These are phyloP conservation scores for Palloptera scutellata DNA, from an alignment of 2,888 invertebrate species.

Conservation along the genomic window DNA sequence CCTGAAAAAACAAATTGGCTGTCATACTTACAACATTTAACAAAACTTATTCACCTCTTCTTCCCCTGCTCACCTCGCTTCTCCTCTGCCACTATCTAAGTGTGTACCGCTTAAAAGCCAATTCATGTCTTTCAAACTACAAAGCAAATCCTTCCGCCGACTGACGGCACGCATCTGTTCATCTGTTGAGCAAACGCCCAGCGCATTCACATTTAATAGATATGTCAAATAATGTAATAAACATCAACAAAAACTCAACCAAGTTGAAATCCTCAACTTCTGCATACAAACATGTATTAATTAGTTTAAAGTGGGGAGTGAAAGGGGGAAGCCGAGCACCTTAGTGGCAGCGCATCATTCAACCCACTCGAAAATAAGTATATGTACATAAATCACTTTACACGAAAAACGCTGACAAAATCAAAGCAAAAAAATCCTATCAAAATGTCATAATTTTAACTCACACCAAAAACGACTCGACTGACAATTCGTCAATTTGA, in stretches of 20 bases:
- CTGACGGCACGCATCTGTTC: conserved; percentile 40
- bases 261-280: neutral
- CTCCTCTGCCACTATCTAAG: neutral
- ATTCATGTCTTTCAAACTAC: conserved; percentile 35
- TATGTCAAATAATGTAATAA: neutral
- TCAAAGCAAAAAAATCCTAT: conserved; percentile 49
- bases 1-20: conserved; percentile 30
- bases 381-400: too few species aligned
- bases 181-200: conserved; percentile 30
- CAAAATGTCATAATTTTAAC: conserved; percentile 59
- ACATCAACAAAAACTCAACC: neutral
- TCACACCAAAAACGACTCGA: conserved; percentile 39
- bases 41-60: neutral
- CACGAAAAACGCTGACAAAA: too few species aligned
- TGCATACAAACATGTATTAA: neutral
- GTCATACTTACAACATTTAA: conserved; percentile 33
- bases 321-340: too few species aligned
- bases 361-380: too few species aligned
- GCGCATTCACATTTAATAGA: too few species aligned
- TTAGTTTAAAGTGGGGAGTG: too few species aligned
- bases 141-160: conserved; percentile 36
- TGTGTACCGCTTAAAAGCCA: conserved; percentile 36
- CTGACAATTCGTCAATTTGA: conserved; percentile 54
- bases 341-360: too few species aligned
- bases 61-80: conserved; percentile 8